Evolutionary conservation across 2,888 invertebrate species (phyloP).

Genomic region (Dilophus febrilis): DNA sequence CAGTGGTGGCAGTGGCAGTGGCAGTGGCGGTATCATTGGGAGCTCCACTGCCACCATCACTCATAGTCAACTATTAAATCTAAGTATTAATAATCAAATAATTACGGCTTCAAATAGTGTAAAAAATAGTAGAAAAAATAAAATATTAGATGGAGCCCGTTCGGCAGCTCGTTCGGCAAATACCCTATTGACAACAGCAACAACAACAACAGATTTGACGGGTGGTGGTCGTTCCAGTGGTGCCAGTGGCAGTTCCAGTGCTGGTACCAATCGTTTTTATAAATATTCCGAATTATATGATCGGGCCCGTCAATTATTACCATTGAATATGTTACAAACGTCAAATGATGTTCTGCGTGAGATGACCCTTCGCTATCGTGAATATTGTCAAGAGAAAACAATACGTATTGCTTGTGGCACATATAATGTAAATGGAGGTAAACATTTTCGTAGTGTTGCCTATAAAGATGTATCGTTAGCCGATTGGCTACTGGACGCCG

Average conservation of each 20-base stretch:
- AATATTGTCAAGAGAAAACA: conserved; percentile 52
- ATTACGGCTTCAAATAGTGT: too few relatives aligned
- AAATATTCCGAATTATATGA: conserved; percentile 84
- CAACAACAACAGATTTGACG: conserved; percentile 93
- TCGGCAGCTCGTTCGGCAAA: conserved; percentile 89
- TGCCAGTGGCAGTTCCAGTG: conserved; percentile 77
- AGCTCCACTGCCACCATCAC: too few relatives aligned
- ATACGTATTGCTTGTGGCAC: conserved; percentile 82
- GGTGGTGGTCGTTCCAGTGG: conserved; percentile 94
- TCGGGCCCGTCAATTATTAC: conserved; percentile 71
- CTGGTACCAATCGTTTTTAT: conserved; percentile 91
- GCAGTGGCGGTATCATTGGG: conserved; percentile 48
- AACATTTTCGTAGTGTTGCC: conserved; percentile 91
- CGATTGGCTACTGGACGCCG: conserved; percentile 78
- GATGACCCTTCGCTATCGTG: conserved; percentile 67
- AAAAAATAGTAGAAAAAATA: too few relatives aligned
- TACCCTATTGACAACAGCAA: conserved; percentile 48
- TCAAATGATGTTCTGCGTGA: conserved; percentile 68
- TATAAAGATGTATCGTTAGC: conserved; percentile 75
- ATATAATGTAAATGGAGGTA: conserved; percentile 99
- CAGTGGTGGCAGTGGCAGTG: too few relatives aligned
- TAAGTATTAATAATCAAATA: too few relatives aligned
- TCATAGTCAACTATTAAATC: too few relatives aligned
- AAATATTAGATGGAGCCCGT: conserved; percentile 79
- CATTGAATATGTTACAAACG: conserved; percentile 72